Base-by-base conservation (phyloP, 2,888 invertebrate species). In the Neoaliturus tenellus region DNA sequence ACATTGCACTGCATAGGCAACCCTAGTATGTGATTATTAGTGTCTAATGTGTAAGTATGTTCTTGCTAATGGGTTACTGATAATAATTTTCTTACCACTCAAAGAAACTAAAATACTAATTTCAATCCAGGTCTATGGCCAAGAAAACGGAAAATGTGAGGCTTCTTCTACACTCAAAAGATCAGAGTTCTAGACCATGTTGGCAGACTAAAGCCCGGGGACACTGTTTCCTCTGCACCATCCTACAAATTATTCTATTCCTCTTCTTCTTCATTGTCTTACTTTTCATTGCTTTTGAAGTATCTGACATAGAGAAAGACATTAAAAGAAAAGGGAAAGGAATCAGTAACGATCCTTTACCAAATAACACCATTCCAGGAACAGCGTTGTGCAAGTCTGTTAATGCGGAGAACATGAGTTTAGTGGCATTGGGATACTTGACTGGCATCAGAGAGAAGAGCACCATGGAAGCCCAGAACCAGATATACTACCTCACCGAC, bases 401-500 rank as follows among this genome's bases (percentile, higher is more conserved):
- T 10, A 81, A 25, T n/a, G 51, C 31, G 3, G 81, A 81, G 25
- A 81, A 81, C 67, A 20, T 81, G 31, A 48, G 67, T 8, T 31
- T 81, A 17, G 28, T 81, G 17, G 71, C 81, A 0, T 35, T 81
- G 33, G 81, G 81, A 4, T 81, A 81, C 25, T 23, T 81, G 17
- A 71, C 58, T 23, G 81, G 48, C 0, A 31, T 48, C 10, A 44
- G 41, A n/a, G 48, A 48, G 20, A 41, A 25, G 23, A 33, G 8
- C 20, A n/a, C 8, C 4, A 5, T 73, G 35, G 82, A 85, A n/a
- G 48, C 83, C 0, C 51, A 48, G 6, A 78, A 85, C 39, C 85
- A 85, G 23, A 81, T 85, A 5, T 85, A 83, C 69, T 85, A 83
- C 82, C 25, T 84, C 6, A 51, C 80, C 4, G 67, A 62, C 23